These are phyloP conservation scores for Yponomeuta cagnagella DNA, from an alignment of 2,888 invertebrate genomes.

Conservation along the genomic window DNA sequence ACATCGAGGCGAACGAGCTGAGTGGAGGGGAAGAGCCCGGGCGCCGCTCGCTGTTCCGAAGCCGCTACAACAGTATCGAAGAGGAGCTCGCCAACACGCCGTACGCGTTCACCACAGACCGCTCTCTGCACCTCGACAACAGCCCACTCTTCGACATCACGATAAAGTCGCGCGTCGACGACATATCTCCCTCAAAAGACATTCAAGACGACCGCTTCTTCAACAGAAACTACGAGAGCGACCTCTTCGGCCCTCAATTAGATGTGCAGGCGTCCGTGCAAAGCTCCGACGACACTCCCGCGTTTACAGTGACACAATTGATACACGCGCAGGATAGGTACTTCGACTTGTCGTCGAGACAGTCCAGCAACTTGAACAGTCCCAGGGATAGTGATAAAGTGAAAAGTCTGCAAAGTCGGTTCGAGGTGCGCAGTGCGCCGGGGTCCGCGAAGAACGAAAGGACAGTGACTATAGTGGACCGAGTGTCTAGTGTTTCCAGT, in stretches of 20 bases:
- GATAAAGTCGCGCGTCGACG: slow-evolving; percentile 35
- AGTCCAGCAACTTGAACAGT: slow-evolving; percentile 29
- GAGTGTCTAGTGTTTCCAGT: slow-evolving; percentile 14
- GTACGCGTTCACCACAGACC: slow-evolving; percentile 64
- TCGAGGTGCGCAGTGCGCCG: slow-evolving; percentile 41
- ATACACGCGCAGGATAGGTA: slow-evolving; percentile 68
- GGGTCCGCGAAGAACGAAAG: slow-evolving; percentile 28
- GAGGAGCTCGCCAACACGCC: slow-evolving; percentile 70
- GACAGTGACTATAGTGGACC: slow-evolving; percentile 25
- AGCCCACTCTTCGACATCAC: slow-evolving; percentile 48
- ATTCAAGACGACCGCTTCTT: slow-evolving; percentile 60
- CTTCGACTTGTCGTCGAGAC: slow-evolving; percentile 50
- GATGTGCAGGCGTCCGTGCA: slow-evolving; percentile 33
- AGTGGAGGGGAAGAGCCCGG: slow-evolving; percentile 31
- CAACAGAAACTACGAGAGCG: slow-evolving; percentile 33
- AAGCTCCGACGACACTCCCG: slow-evolving; percentile 36
- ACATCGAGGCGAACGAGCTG: slow-evolving; percentile 28
- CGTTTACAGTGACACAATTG: slow-evolving; percentile 63
- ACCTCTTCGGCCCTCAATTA: slow-evolving; percentile 49
- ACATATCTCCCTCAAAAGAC: slow-evolving; percentile 49
- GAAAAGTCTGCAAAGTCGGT: slow-evolving; percentile 27
- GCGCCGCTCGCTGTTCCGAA: slow-evolving; percentile 59
- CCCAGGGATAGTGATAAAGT: slow-evolving; percentile 8
- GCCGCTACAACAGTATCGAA: slow-evolving; percentile 69
- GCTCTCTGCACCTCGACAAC: slow-evolving; percentile 40